A percentile compares a stretch with the other conserved stretches of the same genome.
Evolutionary conservation across 2,797 vertebrate genomes (phyloP).

Genomic region (Bradypus variegatus): DNA sequence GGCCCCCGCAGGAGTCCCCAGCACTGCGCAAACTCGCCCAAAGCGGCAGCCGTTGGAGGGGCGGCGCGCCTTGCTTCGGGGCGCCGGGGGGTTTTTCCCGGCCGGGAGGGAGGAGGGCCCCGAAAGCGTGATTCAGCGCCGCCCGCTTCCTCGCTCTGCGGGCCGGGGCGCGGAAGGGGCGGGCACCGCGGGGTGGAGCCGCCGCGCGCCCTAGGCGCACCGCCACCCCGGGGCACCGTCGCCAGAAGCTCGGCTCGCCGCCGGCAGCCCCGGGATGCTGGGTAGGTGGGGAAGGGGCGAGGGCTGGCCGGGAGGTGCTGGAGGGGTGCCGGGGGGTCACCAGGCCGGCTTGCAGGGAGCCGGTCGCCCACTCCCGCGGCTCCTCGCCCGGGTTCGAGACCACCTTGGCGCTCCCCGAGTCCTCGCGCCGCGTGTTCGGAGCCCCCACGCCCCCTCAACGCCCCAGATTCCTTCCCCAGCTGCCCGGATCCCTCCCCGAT

Average conservation of each 20-base stretch:
- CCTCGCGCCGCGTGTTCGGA: background rate
- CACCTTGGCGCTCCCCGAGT: background rate
- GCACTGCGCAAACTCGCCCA: background rate
- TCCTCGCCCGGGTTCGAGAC: background rate
- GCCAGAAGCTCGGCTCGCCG: background rate
- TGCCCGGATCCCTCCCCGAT: background rate
- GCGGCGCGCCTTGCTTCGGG: background rate
- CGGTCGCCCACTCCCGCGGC: background rate
- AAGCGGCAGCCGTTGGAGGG: accelerated
- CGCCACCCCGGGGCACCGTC: accelerated
- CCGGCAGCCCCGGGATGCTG: background rate
- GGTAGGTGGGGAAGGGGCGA: background rate
- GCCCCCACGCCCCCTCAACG: too few species aligned
- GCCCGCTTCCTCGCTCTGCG: too few species aligned
- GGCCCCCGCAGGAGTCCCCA: accelerated
- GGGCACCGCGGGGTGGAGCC: background rate
- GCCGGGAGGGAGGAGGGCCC: accelerated
- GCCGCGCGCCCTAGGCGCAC: too few species aligned
- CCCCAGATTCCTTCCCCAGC: background rate
- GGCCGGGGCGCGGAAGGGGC: constrained; percentile 1
- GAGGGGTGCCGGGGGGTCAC: too few species aligned
- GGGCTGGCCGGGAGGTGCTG: too few species aligned
- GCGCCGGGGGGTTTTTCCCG: constrained; percentile 15
- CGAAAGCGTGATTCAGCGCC: background rate
- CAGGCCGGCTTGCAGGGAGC: background rate